Evolutionary conservation across 2,113 vertebrate genomes (phyloP), one percentile per base, ranked within the genome.

Genomic region (Gobius niger): DNA sequence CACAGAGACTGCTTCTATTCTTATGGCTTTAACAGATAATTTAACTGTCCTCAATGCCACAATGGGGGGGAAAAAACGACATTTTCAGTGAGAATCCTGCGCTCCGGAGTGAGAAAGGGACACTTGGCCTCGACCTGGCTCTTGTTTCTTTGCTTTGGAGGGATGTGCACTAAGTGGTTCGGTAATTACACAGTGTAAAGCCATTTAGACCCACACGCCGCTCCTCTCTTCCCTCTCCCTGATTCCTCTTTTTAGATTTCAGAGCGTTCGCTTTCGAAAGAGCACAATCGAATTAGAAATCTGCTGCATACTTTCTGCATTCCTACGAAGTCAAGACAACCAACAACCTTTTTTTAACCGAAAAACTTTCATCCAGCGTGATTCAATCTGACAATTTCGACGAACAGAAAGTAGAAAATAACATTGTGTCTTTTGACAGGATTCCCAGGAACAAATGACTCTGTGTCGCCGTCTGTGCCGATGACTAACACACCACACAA

Each of bases 81-180:
- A 24, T 24, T 24, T 24, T 24, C 3, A 1, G 24, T 24, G 24
- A 24, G 24, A 24, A 24, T 24, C 24, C 24, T 4, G 3, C 24
- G 24, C 24, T 3, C 24, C 24, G 5, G 24, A 34, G 24, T 2
- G 24, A 34, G 24, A 34, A 34, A 34, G 5, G 24, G 24, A 34
- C 24, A 34, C 24, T 34, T 34, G 24, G 24, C 11, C n/a, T 52
- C 47, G 73, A 50, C 44, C 66, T 60, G 52, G 24, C 40, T 44
- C 49, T 34, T 7, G 59, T 67, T 47, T 72, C 61, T 78, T 73
- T 59, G n/a, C 52, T 76, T 82, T 82, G 78, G 76, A 71, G 79
- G 71, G 73, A 14, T 60, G 5, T 16, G 0, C 3, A 24, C 13
- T 76, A 14, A 53, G 67, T 53, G 46, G 44, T 60, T 68, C 77